phyloP scores from a whole-genome alignment of 2,888 invertebrate genomes.

The Eupithecia inturbata region DNA sequence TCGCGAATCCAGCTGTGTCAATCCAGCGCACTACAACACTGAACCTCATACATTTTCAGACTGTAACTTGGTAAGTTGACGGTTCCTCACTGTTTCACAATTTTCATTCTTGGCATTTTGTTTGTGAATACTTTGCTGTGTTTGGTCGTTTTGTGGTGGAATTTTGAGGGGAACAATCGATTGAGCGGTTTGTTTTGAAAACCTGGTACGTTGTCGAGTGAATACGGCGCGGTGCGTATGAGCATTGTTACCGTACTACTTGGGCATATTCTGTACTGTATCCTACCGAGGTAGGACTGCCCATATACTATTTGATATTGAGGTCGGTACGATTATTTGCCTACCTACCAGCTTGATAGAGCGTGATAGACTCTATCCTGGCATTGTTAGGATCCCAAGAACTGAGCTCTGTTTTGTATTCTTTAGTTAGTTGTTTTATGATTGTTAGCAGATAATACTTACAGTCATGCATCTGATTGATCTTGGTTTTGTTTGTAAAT shows the following conservation, averaged over 20 bases:
- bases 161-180: constrained; percentile 79
- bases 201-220: constrained; percentile 62
- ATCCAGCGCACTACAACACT: constrained; percentile 58
- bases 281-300: constrained; percentile 22
- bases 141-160: constrained; percentile 78
- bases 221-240: constrained; percentile 58
- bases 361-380: constrained; percentile 23
- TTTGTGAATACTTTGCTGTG: constrained; percentile 74
- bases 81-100: constrained; percentile 44
- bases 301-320: constrained; percentile 9
- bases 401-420: constrained; percentile 7
- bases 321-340: constrained; percentile 11
- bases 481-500: not conserved
- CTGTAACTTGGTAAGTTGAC: constrained; percentile 44
- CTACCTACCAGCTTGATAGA: constrained; percentile 12
- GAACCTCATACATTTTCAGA: constrained; percentile 71
- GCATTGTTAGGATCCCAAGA: constrained; percentile 17
- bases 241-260: constrained; percentile 48
- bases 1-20: constrained; percentile 53
- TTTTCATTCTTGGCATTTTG: constrained; percentile 62
- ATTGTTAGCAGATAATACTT: not conserved
- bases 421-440: not conserved
- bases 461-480: not conserved
- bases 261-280: constrained; percentile 20
- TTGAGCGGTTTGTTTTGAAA: constrained; percentile 76